Base-by-base conservation (phyloP, 2,888 invertebrate genomes). In the Netelia inedita region DNA sequence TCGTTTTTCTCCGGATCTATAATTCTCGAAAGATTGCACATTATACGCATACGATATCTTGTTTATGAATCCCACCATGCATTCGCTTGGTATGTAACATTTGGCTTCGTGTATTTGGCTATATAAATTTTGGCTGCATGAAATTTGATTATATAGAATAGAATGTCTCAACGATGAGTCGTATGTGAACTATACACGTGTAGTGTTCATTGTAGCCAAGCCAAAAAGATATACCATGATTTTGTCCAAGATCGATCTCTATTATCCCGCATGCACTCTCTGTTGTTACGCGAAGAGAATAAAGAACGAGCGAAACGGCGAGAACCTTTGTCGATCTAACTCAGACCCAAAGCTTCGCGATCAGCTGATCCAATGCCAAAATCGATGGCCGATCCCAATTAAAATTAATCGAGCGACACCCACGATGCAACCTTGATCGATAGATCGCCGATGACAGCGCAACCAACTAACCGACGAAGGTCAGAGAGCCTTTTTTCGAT, bases 331-430 rank as follows among this genome's bases (percentile, higher is more conserved):
- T 79, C 73, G 16, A 59, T 63, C 21, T 69, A 63, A 53, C 76
- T 71, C 55, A 79, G 55, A 82, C 78, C 74, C 73, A 82, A 76
- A 81, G 73, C 19, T 63, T 75, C 46, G 14, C 79, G 82, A 84
- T 78, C 59, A 6, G 72, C 69, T 75, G 82, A 74, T 71, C 75
- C 71, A 75, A 82, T 88, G 89, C 88, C 89, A 89, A 89, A 89
- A 86, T 87, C 85, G 86, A 82, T 82, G 85, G 63, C 78, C 85
- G 82, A 78, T 82, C 85, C 79, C 82, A 86, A 88, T 88, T 88
- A 89, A 88, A 89, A 89, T 89, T 87, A 88, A 89, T 89, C 86
- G 86, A 85, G 76, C 72, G 43, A 76, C 75, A 83, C 88, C 86
- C 68, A 79, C 79, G 74, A 72, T 28, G 69, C 84, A 86, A 87